Evolutionary conservation across 1,140 invertebrate genomes (phyloP).

Genomic region (Calliphora vicina): DNA sequence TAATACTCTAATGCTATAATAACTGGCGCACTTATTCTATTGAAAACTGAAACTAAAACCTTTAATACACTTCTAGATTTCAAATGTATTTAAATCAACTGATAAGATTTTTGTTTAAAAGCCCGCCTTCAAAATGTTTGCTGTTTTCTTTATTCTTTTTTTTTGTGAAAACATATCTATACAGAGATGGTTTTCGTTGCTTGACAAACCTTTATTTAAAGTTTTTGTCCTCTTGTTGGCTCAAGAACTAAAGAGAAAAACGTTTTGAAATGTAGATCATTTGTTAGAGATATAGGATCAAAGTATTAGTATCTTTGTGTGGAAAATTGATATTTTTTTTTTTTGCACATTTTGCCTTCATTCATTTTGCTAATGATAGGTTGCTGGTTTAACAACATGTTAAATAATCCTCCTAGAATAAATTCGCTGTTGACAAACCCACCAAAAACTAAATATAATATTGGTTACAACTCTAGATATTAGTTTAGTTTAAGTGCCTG

Average conservation of each 20-base stretch:
- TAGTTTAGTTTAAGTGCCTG: neutral
- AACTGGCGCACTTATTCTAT: conserved; percentile 31
- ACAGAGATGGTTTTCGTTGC: neutral
- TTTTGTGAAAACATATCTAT: neutral
- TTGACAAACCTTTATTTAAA: neutral
- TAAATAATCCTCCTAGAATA: conserved; percentile 23
- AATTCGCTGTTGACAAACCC: conserved; percentile 19
- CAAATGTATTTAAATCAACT: conserved; percentile 13
- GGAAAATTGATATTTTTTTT: conserved; percentile 30
- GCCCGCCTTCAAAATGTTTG: conserved; percentile 25
- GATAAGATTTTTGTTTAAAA: conserved; percentile 28
- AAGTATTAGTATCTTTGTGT: conserved; percentile 25
- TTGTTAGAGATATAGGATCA: conserved; percentile 34
- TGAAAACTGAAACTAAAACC: conserved; percentile 29
- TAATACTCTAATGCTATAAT: conserved; percentile 19
- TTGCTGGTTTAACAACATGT: conserved; percentile 24
- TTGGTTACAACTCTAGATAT: conserved; percentile 17
- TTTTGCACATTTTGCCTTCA: neutral
- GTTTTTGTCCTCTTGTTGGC: neutral
- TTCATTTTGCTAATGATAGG: conserved; percentile 27
- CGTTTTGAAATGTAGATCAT: conserved; percentile 26
- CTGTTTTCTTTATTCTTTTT: neutral
- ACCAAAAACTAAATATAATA: conserved; percentile 1
- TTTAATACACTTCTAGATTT: conserved; percentile 23
- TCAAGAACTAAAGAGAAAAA: neutral